These are phyloP conservation scores for Drosophila acutilabella DNA, from an alignment of 2,888 invertebrate genomes.

Conservation along the genomic window DNA sequence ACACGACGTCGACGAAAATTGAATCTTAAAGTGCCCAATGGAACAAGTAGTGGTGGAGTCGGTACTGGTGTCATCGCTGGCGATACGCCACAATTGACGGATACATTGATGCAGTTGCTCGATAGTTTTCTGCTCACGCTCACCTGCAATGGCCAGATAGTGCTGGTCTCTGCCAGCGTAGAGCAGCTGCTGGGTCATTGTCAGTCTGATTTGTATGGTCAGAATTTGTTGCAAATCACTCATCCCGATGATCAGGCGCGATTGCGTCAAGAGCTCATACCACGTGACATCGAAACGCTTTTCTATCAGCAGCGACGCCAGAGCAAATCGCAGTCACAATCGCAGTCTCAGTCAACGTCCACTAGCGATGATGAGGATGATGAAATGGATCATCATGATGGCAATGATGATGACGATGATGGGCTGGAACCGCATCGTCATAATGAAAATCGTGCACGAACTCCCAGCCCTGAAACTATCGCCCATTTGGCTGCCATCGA, in stretches of 20 bases:
- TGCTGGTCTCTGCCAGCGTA: conserved; percentile 94
- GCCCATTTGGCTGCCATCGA: conserved; percentile 79
- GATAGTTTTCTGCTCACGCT: conserved; percentile 93
- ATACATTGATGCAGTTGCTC: conserved; percentile 88
- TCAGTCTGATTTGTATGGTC: conserved; percentile 93
- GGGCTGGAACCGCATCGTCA: neutral
- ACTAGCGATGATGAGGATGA: conserved; percentile 84
- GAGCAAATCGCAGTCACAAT: conserved; percentile 9
- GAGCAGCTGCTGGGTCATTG: conserved; percentile 94
- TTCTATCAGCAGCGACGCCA: conserved; percentile 69
- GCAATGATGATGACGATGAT: conserved; percentile 17
- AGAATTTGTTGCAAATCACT: conserved; percentile 92
- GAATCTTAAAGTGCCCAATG: conserved; percentile 35
- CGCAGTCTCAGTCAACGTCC: conserved; percentile 49
- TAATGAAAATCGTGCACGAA: conserved; percentile 23
- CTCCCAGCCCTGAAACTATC: conserved; percentile 67
- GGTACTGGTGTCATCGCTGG: conserved; percentile 9
- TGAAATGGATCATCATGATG: conserved; percentile 16
- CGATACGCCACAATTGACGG: conserved; percentile 86
- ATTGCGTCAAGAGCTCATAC: conserved; percentile 88
- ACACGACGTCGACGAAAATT: conserved; percentile 51
- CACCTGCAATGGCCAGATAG: conserved; percentile 92
- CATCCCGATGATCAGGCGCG: conserved; percentile 91
- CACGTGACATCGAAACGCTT: conserved; percentile 85
- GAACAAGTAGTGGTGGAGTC: conserved; percentile 4